Conservation (phyloP, 2,113 vertebrate species). For the Anolis carolinensis region DNA sequence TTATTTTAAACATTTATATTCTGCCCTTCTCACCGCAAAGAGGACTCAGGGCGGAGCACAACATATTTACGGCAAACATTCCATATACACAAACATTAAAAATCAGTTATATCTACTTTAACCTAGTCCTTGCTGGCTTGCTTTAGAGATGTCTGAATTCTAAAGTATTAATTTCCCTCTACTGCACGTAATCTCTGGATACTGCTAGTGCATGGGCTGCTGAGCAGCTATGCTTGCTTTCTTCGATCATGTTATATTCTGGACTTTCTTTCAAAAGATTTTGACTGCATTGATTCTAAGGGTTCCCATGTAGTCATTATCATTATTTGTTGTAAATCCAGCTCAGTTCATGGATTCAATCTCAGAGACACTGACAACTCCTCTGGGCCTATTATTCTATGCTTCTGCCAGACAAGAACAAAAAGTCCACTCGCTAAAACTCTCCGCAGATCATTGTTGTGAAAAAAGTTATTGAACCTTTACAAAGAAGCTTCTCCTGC, state of each 20-base stretch:
- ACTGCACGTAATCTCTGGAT: neutral
- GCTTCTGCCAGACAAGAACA: neutral
- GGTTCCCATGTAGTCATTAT: neutral
- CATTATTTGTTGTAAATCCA: constrained; percentile 21
- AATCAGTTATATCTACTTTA: too few relatives aligned
- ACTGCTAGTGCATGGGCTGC: constrained; percentile 6
- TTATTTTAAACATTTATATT: too few relatives aligned
- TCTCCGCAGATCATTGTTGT: constrained; percentile 13
- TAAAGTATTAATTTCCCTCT: neutral
- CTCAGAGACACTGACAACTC: constrained; percentile 10
- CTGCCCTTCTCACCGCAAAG: too few relatives aligned
- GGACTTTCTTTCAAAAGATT: neutral
- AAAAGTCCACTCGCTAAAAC: constrained; percentile 16
- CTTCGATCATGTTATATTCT: neutral
- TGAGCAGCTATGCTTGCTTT: neutral
- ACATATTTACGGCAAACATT: too few relatives aligned
- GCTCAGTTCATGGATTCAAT: constrained; percentile 31
- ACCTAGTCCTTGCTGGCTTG: neutral
- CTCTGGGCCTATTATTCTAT: constrained; percentile 5
- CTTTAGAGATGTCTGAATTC: neutral
- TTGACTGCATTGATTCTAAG: constrained; percentile 7
- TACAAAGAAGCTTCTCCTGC: constrained; percentile 15
- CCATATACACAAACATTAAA: too few relatives aligned
- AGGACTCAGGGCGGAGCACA: too few relatives aligned
- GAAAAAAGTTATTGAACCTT: constrained; percentile 1